Evolutionary conservation across 2,888 invertebrate species (phyloP), one percentile per base, ranked within the genome.

Genomic region (Tuta absoluta): DNA sequence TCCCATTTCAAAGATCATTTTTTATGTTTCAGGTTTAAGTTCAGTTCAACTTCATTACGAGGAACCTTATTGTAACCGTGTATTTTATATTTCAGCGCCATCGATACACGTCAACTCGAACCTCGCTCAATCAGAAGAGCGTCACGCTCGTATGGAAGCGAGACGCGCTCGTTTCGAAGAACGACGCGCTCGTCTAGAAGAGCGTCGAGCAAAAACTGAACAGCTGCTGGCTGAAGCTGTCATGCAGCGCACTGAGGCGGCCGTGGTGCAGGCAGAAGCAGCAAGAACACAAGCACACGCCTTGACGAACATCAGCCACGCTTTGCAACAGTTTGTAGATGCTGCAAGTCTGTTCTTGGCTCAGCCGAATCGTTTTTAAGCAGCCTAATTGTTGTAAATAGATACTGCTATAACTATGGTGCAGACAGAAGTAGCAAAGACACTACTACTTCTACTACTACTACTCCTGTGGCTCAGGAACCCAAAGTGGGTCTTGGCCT

Each of bases 171-270:
- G 28, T 17, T 33, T 56, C 33, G 33, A 56, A n/a, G 33, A 56
- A 24, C 7, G 28, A 0, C 56, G 33, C 5, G 17, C 56, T 21
- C 51, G 51, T 14, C 1, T 53, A 14, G 51, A 53, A 3, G 51
- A 53, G 7, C 21, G 51, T 14, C 51, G 51, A 1, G 23, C 51
- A 1, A 2, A 28, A 1, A 33, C 56, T 19, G 28, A 28, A 7
- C 56, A 33, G 33, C 28, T 33, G 17, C 5, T 33, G 11, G 56
- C 56, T 2, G 56, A 33, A n/a, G 56, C 33, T 14, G 56, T 53
- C 23, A 23, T 53, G 51, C 51, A 53, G 33, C 8, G 56, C 14
- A 33, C 56, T 17, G 56, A 56, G 24, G 56, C 56, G 5, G 56
- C 56, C 5, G 33, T 33, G 7, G 33, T 33, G 33, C 56, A 56